Percentiles rank a stretch among this genome's conserved stretches.
These are phyloP conservation scores for Drosophila mauritiana DNA, from an alignment of 1,140 invertebrate genomes.

Conservation along the genomic window DNA sequence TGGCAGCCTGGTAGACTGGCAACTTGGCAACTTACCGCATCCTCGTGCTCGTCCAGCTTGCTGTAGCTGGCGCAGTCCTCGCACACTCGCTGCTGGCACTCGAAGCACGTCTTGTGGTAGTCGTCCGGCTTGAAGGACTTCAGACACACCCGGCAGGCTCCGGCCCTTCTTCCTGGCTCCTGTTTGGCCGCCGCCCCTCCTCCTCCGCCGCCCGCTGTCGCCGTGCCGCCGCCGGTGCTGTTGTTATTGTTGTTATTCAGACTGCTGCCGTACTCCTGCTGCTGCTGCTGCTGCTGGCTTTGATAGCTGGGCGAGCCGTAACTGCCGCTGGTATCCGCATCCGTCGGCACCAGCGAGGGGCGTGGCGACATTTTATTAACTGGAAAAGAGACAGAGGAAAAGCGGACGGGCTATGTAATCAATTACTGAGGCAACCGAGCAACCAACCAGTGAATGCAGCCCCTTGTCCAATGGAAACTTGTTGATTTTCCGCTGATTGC, in stretches of 20 bases:
- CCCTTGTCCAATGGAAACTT: constrained; percentile 26
- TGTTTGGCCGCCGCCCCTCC: constrained; percentile 86
- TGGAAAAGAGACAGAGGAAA: constrained; percentile 74
- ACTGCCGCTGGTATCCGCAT: constrained; percentile 73
- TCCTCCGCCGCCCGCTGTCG: constrained; percentile 2
- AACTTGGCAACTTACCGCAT: constrained; percentile 87
- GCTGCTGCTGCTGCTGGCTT: constrained; percentile 75
- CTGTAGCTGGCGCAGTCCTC: constrained; percentile 96
- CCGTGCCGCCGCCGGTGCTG: constrained; percentile 20
- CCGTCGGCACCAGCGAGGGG: constrained; percentile 86
- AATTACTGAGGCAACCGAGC: constrained; percentile 22
- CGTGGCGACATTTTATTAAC: constrained; percentile 89
- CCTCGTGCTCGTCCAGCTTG: constrained; percentile 91
- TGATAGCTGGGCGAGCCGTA: constrained; percentile 69
- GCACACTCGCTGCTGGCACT: constrained; percentile 94
- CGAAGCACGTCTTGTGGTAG: constrained; percentile 92
- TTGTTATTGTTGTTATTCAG: constrained; percentile 79
- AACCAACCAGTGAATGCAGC: not conserved
- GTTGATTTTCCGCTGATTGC: constrained; percentile 52
- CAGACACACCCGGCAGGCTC: constrained; percentile 93
- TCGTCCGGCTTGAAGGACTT: constrained; percentile 94
- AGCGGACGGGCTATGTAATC: constrained; percentile 27
- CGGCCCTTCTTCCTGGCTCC: constrained; percentile 89
- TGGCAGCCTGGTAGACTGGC: no score
- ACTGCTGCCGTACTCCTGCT: constrained; percentile 77